phyloP scores from a whole-genome alignment of 2,113 vertebrate genomes.

The Fulmarus glacialis region DNA sequence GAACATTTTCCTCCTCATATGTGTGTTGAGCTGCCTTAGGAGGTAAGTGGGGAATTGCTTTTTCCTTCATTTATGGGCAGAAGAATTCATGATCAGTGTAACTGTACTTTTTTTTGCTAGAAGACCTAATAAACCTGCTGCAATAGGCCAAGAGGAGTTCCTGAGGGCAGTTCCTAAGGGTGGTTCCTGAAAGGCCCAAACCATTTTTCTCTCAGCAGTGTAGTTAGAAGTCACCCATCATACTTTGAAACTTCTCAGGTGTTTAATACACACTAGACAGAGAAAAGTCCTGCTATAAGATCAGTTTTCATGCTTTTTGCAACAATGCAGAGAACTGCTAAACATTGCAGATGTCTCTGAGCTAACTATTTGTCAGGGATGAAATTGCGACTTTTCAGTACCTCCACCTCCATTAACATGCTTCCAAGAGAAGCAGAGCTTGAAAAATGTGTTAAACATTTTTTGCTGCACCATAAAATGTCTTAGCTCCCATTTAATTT shows the following conservation, averaged over 20 bases:
- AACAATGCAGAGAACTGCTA: not conserved
- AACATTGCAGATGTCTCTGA: not conserved
- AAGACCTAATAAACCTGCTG: not conserved
- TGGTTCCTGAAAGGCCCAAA: not conserved
- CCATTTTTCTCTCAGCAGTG: not conserved
- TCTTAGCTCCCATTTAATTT: constrained; percentile 50
- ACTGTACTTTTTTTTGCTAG: not conserved
- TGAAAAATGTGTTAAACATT: constrained; percentile 25
- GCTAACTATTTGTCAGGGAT: not conserved
- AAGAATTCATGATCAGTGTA: not conserved
- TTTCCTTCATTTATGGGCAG: not conserved
- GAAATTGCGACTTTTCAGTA: not conserved
- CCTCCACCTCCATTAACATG: not conserved
- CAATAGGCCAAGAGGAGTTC: not conserved
- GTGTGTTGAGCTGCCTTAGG: not conserved
- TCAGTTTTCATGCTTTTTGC: not conserved
- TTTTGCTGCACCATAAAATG: constrained; percentile 32
- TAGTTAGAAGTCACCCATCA: accelerated
- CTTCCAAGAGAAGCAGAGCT: constrained; percentile 33
- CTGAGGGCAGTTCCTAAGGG: not conserved
- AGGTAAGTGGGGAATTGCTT: not conserved
- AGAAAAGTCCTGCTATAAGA: not conserved
- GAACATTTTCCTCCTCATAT: not conserved
- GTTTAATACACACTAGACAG: not conserved
- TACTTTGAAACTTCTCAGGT: not conserved